Percentiles rank a stretch among this genome's conserved stretches.
Conservation (phyloP, 2,797 vertebrate genomes). For the Taeniopygia guttata region DNA sequence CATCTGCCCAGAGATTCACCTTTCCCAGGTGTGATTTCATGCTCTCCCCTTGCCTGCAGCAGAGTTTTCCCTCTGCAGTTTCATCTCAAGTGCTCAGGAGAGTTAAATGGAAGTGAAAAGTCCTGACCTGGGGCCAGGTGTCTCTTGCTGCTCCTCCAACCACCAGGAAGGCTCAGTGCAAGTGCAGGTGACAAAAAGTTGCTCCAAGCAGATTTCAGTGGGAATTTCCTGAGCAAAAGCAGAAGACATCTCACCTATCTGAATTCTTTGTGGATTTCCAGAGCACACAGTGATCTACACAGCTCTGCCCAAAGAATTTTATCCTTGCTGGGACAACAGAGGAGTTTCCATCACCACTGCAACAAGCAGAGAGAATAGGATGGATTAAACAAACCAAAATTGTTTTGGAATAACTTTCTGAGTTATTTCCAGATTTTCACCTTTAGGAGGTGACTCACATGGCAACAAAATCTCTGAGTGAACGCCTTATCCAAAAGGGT, state of each 20-base stretch:
- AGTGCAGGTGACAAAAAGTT: neutral
- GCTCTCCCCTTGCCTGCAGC: neutral
- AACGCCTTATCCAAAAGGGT: neutral
- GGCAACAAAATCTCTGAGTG: neutral
- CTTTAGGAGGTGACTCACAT: neutral
- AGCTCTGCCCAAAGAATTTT: neutral
- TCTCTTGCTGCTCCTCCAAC: neutral
- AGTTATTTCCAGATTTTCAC: neutral
- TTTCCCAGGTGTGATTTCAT: neutral
- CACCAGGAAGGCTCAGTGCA: neutral
- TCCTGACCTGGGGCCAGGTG: fast-evolving
- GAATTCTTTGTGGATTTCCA: neutral
- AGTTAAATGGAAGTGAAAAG: fast-evolving
- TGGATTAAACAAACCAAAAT: neutral
- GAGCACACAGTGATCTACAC: fast-evolving
- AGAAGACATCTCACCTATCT: neutral
- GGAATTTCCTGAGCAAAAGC: neutral
- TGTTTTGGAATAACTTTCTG: neutral
- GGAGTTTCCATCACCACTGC: neutral
- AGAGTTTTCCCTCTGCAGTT: neutral
- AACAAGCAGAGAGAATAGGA: neutral
- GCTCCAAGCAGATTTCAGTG: neutral
- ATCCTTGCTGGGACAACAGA: neutral
- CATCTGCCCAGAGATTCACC: neutral
- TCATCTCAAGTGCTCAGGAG: neutral